Percentiles rank a stretch among this genome's conserved stretches.
These are phyloP conservation scores for Danaus melanippus DNA, from an alignment of 1,140 invertebrate species.

Conservation along the genomic window DNA sequence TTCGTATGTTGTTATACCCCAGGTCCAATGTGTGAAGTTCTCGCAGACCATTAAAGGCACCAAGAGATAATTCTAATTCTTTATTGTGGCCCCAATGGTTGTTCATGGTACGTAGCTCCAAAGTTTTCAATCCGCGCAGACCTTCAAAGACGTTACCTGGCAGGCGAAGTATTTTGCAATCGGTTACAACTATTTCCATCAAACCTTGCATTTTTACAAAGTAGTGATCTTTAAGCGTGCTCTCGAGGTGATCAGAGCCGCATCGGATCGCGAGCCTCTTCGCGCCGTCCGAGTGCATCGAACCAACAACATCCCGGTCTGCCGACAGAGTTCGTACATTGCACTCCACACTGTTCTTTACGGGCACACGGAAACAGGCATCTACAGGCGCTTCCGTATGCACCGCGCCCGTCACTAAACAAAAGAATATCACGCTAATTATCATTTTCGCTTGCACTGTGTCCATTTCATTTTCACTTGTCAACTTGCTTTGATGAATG, in stretches of 20 bases:
- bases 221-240: constrained; percentile 75
- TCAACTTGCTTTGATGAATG: constrained; percentile 53
- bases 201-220: constrained; percentile 80
- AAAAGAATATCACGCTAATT: constrained; percentile 65
- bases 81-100: constrained; percentile 77
- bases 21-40: constrained; percentile 81
- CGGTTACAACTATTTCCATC: constrained; percentile 77
- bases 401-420: constrained; percentile 67
- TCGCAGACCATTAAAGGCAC: constrained; percentile 76
- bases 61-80: constrained; percentile 75
- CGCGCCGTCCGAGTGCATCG: constrained; percentile 77
- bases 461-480: constrained; percentile 67
- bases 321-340: constrained; percentile 70
- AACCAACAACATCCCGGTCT: constrained; percentile 61
- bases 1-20: constrained; percentile 80
- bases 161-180: constrained; percentile 82
- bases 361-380: constrained; percentile 75
- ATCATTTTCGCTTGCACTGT: constrained; percentile 66
- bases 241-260: constrained; percentile 78
- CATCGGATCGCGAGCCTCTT: constrained; percentile 76
- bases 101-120: constrained; percentile 80
- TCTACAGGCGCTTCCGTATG: constrained; percentile 62
- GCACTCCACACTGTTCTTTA: constrained; percentile 72
- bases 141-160: constrained; percentile 81
- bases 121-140: constrained; percentile 77